Conservation (phyloP, 2,888 invertebrate genomes). For the Xanthorhoe spadicearia region DNA sequence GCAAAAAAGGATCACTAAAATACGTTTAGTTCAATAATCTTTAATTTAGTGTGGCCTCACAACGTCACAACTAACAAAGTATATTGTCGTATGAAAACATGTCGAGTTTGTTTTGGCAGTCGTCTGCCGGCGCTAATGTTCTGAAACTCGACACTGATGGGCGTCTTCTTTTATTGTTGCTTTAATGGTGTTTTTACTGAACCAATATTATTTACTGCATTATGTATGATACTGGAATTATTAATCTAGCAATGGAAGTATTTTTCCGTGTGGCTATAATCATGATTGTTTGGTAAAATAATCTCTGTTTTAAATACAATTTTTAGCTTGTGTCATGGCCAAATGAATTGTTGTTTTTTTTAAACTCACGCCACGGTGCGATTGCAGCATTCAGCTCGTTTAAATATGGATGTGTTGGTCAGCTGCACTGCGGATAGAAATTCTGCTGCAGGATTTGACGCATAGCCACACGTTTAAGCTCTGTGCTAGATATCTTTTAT, state of each 20-base stretch:
- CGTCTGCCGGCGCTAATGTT: constrained; percentile 52
- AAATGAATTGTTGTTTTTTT: neutral
- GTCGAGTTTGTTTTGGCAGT: constrained; percentile 58
- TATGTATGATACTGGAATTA: constrained; percentile 4
- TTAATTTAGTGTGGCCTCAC: constrained; percentile 19
- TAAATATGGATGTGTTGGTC: constrained; percentile 26
- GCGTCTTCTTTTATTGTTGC: constrained; percentile 31
- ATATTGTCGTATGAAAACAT: constrained; percentile 32
- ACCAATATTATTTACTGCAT: constrained; percentile 8
- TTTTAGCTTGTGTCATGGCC: neutral
- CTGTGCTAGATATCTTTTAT: neutral
- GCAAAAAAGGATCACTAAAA: neutral
- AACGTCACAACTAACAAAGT: constrained; percentile 6
- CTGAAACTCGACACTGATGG: constrained; percentile 51
- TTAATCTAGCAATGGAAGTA: neutral
- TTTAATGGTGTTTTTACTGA: constrained; percentile 13
- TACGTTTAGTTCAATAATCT: neutral
- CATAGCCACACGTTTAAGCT: constrained; percentile 5
- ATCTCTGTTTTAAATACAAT: neutral
- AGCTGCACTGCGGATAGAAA: constrained; percentile 32
- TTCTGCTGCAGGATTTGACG: constrained; percentile 23
- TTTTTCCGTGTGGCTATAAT: neutral
- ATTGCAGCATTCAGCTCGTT: neutral
- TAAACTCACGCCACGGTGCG: neutral
- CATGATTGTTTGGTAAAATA: neutral